Conservation (phyloP, 2,888 invertebrate species). For the Machimus atricapillus region DNA sequence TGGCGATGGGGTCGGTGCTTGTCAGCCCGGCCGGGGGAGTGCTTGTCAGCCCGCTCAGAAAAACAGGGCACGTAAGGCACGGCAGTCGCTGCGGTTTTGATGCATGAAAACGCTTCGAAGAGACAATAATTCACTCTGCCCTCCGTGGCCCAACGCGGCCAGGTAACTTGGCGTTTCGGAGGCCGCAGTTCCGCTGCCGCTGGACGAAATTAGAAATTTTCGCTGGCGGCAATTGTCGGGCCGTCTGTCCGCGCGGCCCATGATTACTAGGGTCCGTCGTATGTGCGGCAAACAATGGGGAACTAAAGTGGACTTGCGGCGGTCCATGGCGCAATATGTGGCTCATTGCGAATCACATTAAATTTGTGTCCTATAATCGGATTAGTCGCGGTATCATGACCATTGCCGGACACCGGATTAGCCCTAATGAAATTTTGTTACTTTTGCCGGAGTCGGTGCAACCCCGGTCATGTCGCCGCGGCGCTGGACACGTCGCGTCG, state of each 20-base stretch:
- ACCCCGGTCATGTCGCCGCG: background rate
- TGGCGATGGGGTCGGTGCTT: background rate
- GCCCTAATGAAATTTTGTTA: background rate
- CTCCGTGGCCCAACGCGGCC: background rate
- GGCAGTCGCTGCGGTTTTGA: slow-evolving; percentile 8
- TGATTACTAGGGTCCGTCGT: background rate
- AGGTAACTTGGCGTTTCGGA: background rate
- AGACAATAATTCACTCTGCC: slow-evolving; percentile 2
- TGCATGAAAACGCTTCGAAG: slow-evolving; percentile 17
- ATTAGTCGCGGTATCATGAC: slow-evolving; percentile 3
- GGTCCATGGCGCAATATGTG: background rate
- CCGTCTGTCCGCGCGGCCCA: background rate
- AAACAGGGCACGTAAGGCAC: background rate
- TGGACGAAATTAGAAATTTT: slow-evolving; percentile 1
- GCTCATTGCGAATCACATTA: background rate
- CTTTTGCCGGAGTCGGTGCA: background rate
- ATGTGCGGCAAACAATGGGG: background rate
- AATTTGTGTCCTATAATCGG: background rate
- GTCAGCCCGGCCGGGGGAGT: background rate
- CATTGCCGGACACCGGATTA: background rate
- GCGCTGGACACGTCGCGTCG: background rate
- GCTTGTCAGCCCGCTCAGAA: background rate
- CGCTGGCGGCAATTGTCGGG: background rate
- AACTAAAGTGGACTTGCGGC: background rate
- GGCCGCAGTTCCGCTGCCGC: background rate